phyloP scores from a whole-genome alignment of 2,888 invertebrate species.

The Erannis defoliaria region DNA sequence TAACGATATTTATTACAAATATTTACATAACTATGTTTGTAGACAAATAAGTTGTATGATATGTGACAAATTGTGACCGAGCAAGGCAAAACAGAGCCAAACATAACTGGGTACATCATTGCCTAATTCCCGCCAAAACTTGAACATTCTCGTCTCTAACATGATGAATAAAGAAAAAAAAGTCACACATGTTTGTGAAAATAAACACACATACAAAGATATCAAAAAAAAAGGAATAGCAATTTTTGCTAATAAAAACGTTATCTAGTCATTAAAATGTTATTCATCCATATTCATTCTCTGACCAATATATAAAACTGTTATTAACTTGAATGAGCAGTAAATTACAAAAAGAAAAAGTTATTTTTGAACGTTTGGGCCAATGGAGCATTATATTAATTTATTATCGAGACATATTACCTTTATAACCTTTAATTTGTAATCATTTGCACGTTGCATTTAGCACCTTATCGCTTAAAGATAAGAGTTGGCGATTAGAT shows the following conservation, averaged over 20 bases:
- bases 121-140: no score
- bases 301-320: slow-evolving; percentile 7
- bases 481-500: slow-evolving; percentile 39
- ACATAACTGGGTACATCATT: no score
- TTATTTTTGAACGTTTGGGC: slow-evolving; percentile 1
- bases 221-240: background rate
- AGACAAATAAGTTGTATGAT: no score
- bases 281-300: slow-evolving; percentile 13
- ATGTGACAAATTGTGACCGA: no score
- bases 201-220: background rate
- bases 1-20: no score
- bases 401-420: slow-evolving; percentile 32
- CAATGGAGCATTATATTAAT: slow-evolving; percentile 19
- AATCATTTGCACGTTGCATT: slow-evolving; percentile 30
- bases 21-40: no score
- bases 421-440: slow-evolving; percentile 42
- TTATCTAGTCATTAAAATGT: slow-evolving; percentile 13
- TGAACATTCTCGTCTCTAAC: no score
- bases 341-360: slow-evolving; percentile 21
- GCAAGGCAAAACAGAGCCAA: no score
- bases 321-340: slow-evolving; percentile 5
- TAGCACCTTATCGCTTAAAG: slow-evolving; percentile 34
- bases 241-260: slow-evolving; percentile 11
- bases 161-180: no score
- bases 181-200: background rate